These are phyloP conservation scores for Delia radicum DNA, from an alignment of 1,140 invertebrate species.

Conservation along the genomic window DNA sequence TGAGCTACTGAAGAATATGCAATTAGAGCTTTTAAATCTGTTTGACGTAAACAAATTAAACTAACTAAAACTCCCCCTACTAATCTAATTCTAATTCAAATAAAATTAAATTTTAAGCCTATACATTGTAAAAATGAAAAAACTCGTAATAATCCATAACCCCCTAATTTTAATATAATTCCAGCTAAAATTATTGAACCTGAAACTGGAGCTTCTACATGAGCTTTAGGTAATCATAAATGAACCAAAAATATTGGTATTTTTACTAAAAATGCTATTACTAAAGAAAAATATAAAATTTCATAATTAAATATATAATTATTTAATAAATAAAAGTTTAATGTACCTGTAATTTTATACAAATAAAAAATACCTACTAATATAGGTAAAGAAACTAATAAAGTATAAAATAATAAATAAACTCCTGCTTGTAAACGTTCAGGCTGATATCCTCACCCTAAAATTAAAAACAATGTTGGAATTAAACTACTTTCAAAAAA, in stretches of 20 bases:
- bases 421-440: conserved; percentile 62
- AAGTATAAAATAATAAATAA: too few species aligned
- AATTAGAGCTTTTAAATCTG: conserved; percentile 57
- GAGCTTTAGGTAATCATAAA: conserved; percentile 71
- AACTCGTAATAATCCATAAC: conserved; percentile 64
- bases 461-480: too few species aligned
- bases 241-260: conserved; percentile 69
- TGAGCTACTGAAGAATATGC: not conserved
- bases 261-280: conserved; percentile 68
- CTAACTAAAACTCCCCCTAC: conserved; percentile 60
- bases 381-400: conserved; percentile 64
- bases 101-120: conserved; percentile 55
- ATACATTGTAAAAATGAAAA: conserved; percentile 55
- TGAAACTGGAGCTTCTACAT: conserved; percentile 70
- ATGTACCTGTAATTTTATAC: conserved; percentile 57
- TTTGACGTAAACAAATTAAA: conserved; percentile 58
- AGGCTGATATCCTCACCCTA: conserved; percentile 59
- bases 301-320: conserved; percentile 56
- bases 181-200: conserved; percentile 72
- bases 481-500: too few species aligned
- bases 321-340: conserved; percentile 58
- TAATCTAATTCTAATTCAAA: conserved; percentile 59
- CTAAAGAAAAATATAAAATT: conserved; percentile 60
- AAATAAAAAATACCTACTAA: too few species aligned
- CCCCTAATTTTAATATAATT: conserved; percentile 47